Conservation (phyloP, 2,888 invertebrate species). For the Diadegma fenestrale region DNA sequence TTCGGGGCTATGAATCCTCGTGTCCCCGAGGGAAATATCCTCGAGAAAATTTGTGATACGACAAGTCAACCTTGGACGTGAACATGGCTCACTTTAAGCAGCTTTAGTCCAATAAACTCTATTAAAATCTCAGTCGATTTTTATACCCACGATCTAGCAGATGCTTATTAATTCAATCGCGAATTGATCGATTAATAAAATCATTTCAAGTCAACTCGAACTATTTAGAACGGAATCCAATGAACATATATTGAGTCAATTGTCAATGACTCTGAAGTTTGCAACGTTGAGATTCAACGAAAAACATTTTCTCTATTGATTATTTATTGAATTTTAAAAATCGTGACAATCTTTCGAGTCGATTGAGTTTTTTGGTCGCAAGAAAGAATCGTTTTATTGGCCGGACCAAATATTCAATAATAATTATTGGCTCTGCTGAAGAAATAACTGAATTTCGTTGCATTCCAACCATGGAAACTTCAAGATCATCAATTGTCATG, state of each 20-base stretch:
- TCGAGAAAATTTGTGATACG: constrained; percentile 43
- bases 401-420: too few relatives aligned
- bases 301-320: too few relatives aligned
- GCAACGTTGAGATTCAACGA: too few relatives aligned
- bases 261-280: too few relatives aligned
- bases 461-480: too few relatives aligned
- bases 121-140: neutral
- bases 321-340: too few relatives aligned
- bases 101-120: neutral
- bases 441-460: too few relatives aligned
- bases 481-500: too few relatives aligned
- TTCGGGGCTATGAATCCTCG: constrained; percentile 7
- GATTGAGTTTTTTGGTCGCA: too few relatives aligned
- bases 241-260: neutral
- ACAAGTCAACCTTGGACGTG: neutral
- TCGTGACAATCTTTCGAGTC: too few relatives aligned
- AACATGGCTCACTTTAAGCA: neutral
- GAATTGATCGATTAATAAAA: neutral
- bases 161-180: neutral
- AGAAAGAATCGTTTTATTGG: too few relatives aligned
- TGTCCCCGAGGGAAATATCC: constrained; percentile 48
- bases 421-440: too few relatives aligned
- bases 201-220: neutral
- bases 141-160: neutral
- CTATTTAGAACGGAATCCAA: neutral